Conservation (phyloP, 2,888 invertebrate species). For the Venustoraphidia nigricollis region DNA sequence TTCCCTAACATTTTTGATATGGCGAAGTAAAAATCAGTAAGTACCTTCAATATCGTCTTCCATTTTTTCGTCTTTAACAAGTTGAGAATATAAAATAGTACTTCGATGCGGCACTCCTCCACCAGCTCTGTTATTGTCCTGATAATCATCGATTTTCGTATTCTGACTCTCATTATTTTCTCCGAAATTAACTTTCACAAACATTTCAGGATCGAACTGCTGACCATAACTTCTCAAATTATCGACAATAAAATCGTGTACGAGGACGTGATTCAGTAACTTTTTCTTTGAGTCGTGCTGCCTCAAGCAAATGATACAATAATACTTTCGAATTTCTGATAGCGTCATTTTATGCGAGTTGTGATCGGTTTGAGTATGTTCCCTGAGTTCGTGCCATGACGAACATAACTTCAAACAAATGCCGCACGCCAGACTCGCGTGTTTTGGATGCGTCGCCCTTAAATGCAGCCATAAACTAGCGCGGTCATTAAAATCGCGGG, state of each 20-base stretch:
- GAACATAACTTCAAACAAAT: conserved; percentile 35
- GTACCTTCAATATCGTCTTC: conserved; percentile 5
- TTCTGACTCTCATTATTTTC: conserved; percentile 22
- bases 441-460: conserved; percentile 33
- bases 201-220: conserved; percentile 31
- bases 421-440: conserved; percentile 36
- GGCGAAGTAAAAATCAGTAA: too few species aligned
- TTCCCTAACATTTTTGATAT: too few species aligned
- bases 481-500: conserved; percentile 30
- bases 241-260: conserved; percentile 33
- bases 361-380: conserved; percentile 33
- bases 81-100: conserved; percentile 1
- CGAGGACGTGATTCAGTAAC: conserved; percentile 33
- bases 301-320: conserved; percentile 35
- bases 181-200: conserved; percentile 28
- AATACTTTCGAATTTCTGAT: conserved; percentile 26
- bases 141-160: conserved; percentile 4
- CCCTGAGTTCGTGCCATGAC: conserved; percentile 30
- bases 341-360: conserved; percentile 25
- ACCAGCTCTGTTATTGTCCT: not conserved
- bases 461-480: conserved; percentile 38
- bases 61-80: conserved; percentile 3
- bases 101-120: not conserved
- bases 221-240: conserved; percentile 22
- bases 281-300: conserved; percentile 38